phyloP scores from a whole-genome alignment of 1,140 invertebrate species.

The Aphidius gifuensis region DNA sequence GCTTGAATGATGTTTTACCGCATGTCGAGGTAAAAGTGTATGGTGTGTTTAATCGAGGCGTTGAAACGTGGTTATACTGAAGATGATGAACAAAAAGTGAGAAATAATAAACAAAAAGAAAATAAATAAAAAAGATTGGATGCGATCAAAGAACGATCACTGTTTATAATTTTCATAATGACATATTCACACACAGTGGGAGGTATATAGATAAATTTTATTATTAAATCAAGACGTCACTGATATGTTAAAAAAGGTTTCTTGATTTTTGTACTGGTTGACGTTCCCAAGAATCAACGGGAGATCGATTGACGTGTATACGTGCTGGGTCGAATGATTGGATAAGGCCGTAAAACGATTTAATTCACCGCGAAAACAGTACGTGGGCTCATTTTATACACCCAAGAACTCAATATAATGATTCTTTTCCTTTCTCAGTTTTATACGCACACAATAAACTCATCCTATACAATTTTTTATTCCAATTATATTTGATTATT shows the following conservation, averaged over 20 bases:
- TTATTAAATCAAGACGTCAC: too few species aligned
- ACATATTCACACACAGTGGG: too few species aligned
- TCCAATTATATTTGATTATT: too few species aligned
- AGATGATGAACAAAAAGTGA: background rate
- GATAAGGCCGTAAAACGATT: conserved; percentile 34
- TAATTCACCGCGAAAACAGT: conserved; percentile 37
- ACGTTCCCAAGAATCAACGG: background rate
- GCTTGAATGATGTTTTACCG: conserved; percentile 8
- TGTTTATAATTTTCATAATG: too few species aligned
- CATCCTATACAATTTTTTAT: too few species aligned
- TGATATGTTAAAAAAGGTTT: too few species aligned
- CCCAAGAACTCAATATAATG: conserved; percentile 30
- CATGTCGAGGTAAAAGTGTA: background rate
- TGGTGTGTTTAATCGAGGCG: conserved; percentile 12
- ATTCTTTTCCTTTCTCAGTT: conserved; percentile 39
- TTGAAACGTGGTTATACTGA: conserved; percentile 6
- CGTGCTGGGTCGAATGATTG: conserved; percentile 29
- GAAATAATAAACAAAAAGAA: too few species aligned
- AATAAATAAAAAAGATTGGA: too few species aligned
- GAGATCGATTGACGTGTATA: background rate
- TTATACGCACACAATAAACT: too few species aligned
- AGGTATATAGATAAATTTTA: too few species aligned
- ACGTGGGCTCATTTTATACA: too few species aligned
- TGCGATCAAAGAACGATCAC: too few species aligned
- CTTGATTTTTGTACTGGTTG: background rate